Conservation (phyloP, 1,140 invertebrate species). For the Drosophila novamexicana region DNA sequence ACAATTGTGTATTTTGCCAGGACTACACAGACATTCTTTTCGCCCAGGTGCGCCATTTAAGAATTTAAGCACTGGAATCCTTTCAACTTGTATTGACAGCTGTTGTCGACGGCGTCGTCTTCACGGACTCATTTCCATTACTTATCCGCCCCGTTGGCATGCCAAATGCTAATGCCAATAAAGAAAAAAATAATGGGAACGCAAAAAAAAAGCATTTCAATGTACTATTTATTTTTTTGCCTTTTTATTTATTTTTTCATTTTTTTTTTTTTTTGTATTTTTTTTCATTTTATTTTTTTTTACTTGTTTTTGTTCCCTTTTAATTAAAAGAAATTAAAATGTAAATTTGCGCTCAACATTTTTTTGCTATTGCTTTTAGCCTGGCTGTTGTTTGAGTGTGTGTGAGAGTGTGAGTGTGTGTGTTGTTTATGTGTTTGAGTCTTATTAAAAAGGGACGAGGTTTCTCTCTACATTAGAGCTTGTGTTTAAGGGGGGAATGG, state of each 20-base stretch:
- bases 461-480: slow-evolving; percentile 1
- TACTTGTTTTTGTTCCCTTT: slow-evolving; percentile 40
- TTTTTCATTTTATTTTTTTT: slow-evolving; percentile 26
- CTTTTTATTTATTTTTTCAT: background rate
- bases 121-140: slow-evolving; percentile 35
- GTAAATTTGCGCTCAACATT: slow-evolving; percentile 60
- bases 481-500: background rate
- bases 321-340: slow-evolving; percentile 83
- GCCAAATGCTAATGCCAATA: slow-evolving; percentile 60
- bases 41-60: slow-evolving; percentile 33
- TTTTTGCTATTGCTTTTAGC: slow-evolving; percentile 19
- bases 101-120: slow-evolving; percentile 48
- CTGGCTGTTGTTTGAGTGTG: slow-evolving; percentile 6
- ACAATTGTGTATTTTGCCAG: slow-evolving; percentile 7
- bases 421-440: slow-evolving; percentile 47
- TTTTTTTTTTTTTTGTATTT: slow-evolving; percentile 9
- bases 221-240: slow-evolving; percentile 53
- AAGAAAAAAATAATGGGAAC: slow-evolving; percentile 15
- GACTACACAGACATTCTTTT: background rate
- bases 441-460: slow-evolving; percentile 60
- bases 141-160: slow-evolving; percentile 31
- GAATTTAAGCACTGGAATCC: slow-evolving; percentile 41
- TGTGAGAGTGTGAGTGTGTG: background rate
- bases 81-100: slow-evolving; percentile 78
- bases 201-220: slow-evolving; percentile 55